A percentile compares a stretch with the other conserved stretches of the same genome.
These are phyloP conservation scores for Ictalurus punctatus DNA, from an alignment of 2,113 vertebrate genomes.

Conservation along the genomic window DNA sequence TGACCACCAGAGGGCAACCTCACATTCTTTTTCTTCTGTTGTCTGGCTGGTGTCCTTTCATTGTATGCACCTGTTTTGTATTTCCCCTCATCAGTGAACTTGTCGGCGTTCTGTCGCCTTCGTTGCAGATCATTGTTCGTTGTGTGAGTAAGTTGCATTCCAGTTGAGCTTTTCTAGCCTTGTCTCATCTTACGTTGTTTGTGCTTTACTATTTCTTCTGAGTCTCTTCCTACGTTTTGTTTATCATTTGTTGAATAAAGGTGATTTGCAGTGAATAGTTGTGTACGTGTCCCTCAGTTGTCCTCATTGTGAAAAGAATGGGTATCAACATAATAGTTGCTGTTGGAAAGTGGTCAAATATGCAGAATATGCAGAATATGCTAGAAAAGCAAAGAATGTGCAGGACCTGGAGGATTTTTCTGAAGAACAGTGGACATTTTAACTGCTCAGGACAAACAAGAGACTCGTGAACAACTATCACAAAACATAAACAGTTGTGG, in stretches of 20 bases:
- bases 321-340: too few species aligned
- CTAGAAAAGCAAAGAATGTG: too few species aligned
- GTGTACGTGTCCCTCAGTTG: too few species aligned
- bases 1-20: background rate
- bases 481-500: too few species aligned
- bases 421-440: too few species aligned
- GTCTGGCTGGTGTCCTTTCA: background rate
- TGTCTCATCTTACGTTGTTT: background rate
- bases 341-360: too few species aligned
- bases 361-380: too few species aligned
- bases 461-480: too few species aligned
- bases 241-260: background rate
- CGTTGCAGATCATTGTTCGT: background rate
- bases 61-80: background rate
- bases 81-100: background rate
- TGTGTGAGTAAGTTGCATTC: background rate
- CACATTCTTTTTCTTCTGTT: background rate
- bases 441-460: too few species aligned
- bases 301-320: too few species aligned
- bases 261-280: background rate
- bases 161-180: background rate
- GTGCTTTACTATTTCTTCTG: background rate
- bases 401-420: too few species aligned
- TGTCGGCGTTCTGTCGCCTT: background rate
- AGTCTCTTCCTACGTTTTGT: background rate